Conservation (phyloP, 92 coral and sea anemone genomes). For the Epizoanthus stellaris region DNA sequence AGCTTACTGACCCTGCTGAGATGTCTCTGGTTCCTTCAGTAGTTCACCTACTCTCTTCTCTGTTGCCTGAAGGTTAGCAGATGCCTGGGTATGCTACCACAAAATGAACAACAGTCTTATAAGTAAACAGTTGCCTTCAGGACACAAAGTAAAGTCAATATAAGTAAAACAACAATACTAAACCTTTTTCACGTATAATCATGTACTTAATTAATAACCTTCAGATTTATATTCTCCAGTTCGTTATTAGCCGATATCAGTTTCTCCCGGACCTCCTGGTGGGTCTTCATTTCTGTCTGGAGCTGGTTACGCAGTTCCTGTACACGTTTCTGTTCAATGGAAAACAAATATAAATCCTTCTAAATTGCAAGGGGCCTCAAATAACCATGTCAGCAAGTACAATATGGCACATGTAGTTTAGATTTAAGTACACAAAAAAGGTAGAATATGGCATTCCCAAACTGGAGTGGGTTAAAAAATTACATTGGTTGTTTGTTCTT, state of each 20-base stretch:
- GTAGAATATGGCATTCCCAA: too few relatives aligned
- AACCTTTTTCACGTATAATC: background rate
- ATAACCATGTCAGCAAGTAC: too few relatives aligned
- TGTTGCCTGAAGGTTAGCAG: slow-evolving; percentile 87
- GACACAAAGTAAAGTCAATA: background rate
- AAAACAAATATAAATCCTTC: background rate
- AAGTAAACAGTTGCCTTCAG: background rate
- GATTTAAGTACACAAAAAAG: too few relatives aligned
- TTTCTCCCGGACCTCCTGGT: slow-evolving; percentile 75
- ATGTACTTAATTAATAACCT: slow-evolving; percentile 53
- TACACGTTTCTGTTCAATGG: slow-evolving; percentile 74
- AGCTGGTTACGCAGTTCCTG: slow-evolving; percentile 84
- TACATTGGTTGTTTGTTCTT: too few relatives aligned
- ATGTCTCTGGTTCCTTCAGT: slow-evolving; percentile 70
- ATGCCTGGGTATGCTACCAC: slow-evolving; percentile 76
- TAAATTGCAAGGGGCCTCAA: background rate
- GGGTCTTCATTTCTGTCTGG: slow-evolving; percentile 71
- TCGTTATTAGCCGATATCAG: slow-evolving; percentile 69
- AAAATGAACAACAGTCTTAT: background rate
- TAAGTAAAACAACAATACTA: background rate
- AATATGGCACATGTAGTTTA: too few relatives aligned
- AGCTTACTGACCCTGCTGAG: slow-evolving; percentile 52
- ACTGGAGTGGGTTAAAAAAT: too few relatives aligned
- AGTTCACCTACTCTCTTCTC: slow-evolving; percentile 85
- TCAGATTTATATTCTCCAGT: slow-evolving; percentile 66